Conservation (phyloP, 1,140 invertebrate genomes). For the Drosophila neocordata region DNA sequence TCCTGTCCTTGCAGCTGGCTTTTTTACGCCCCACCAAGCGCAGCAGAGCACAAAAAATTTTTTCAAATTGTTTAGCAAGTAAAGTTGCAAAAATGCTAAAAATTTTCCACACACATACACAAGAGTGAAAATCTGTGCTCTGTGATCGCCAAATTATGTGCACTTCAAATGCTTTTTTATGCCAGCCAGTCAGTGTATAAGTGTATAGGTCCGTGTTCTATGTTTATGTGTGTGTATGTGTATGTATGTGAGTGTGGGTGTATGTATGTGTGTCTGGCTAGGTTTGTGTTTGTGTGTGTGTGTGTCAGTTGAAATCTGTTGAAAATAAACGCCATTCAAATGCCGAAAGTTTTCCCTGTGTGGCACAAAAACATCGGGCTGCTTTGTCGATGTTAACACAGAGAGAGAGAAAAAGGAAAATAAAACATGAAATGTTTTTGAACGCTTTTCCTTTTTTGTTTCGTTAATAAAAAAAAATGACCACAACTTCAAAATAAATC, state of each 20-base stretch:
- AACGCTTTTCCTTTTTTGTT: constrained; percentile 7
- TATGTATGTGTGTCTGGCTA: not conserved
- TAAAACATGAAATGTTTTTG: constrained; percentile 29
- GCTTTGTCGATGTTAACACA: constrained; percentile 50
- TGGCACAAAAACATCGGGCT: constrained; percentile 54
- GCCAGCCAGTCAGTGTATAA: not conserved
- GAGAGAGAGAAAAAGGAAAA: not conserved
- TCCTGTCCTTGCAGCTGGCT: constrained; percentile 3
- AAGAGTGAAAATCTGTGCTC: constrained; percentile 50
- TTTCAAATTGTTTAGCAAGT: constrained; percentile 75
- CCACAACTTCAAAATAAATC: constrained; percentile 2
- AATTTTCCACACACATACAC: constrained; percentile 35
- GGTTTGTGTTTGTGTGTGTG: constrained; percentile 3
- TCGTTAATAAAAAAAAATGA: constrained; percentile 40
- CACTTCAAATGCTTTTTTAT: constrained; percentile 56
- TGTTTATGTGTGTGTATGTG: constrained; percentile 10
- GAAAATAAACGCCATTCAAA: constrained; percentile 64
- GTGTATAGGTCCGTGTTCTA: constrained; percentile 19
- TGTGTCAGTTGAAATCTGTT: constrained; percentile 40
- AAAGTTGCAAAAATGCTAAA: constrained; percentile 75
- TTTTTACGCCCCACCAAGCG: constrained; percentile 46
- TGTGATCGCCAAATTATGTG: constrained; percentile 68
- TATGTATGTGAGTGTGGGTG: not conserved
- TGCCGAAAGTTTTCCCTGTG: constrained; percentile 49
- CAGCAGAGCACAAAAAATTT: constrained; percentile 53